Evolutionary conservation across 1,140 invertebrate species (phyloP).

Genomic region (Bradynema listronoti): DNA sequence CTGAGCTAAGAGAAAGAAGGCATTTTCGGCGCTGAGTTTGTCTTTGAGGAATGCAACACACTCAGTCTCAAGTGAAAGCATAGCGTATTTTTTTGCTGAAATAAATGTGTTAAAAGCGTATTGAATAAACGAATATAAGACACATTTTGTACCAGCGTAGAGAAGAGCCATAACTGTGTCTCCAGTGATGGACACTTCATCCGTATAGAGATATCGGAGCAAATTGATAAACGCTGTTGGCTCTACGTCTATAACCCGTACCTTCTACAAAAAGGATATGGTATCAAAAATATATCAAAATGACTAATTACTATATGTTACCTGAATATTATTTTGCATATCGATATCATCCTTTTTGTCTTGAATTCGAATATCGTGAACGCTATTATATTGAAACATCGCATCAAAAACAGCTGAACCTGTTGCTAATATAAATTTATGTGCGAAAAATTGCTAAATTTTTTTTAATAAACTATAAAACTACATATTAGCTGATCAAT

Average conservation of each 20-base stretch:
- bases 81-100: slow-evolving; percentile 75
- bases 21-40: slow-evolving; percentile 74
- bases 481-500: too few relatives aligned
- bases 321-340: background rate
- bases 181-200: slow-evolving; percentile 74
- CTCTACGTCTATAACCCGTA: slow-evolving; percentile 23
- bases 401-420: slow-evolving; percentile 79
- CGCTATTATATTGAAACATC: slow-evolving; percentile 66
- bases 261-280: slow-evolving; percentile 11
- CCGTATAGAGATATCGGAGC: slow-evolving; percentile 73
- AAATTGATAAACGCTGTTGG: slow-evolving; percentile 53
- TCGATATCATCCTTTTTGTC: background rate
- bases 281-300: background rate
- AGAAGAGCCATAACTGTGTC: slow-evolving; percentile 79
- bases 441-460: slow-evolving; percentile 70
- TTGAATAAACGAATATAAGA: too few relatives aligned
- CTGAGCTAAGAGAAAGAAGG: slow-evolving; percentile 72
- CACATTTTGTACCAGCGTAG: slow-evolving; percentile 66
- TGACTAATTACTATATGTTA: background rate
- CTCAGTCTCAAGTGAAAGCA: slow-evolving; percentile 72
- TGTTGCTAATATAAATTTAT: slow-evolving; percentile 75
- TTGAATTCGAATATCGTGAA: background rate
- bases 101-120: slow-evolving; percentile 11
- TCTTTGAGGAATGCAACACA: slow-evolving; percentile 77
- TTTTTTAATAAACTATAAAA: slow-evolving; percentile 15